Conservation (phyloP, 2,797 vertebrate species). For the Mus minutoides region DNA sequence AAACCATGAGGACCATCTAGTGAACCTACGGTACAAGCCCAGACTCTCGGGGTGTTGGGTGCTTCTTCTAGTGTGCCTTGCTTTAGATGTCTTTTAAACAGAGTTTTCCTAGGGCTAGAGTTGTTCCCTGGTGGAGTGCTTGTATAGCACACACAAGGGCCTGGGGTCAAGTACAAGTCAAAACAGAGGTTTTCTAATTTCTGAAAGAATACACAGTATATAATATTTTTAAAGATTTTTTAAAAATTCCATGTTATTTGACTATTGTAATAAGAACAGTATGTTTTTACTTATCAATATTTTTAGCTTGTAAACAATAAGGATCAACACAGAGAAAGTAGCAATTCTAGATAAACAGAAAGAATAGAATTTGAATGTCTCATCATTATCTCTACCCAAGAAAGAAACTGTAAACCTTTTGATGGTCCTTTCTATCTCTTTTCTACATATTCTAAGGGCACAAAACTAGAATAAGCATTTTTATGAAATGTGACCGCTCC, state of each 20-base stretch:
- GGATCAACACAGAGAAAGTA: background rate
- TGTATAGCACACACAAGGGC: background rate
- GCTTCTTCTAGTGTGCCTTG: background rate
- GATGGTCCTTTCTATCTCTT: background rate
- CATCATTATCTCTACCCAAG: constrained; percentile 38
- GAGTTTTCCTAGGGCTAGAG: background rate
- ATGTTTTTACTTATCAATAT: background rate
- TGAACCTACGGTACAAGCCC: constrained; percentile 92
- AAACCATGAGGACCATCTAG: constrained; percentile 96
- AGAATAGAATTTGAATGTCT: constrained; percentile 50
- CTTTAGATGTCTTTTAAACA: background rate
- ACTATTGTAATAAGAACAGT: background rate
- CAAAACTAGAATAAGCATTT: background rate
- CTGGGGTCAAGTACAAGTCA: background rate
- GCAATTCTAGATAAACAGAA: constrained; percentile 38
- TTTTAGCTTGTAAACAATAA: constrained; percentile 1
- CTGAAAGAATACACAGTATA: constrained; percentile 5
- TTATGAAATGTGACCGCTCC: background rate
- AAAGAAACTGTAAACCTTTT: background rate
- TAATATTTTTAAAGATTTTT: background rate
- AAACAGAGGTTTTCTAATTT: constrained; percentile 25
- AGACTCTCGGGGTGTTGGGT: background rate
- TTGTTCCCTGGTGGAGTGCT: background rate
- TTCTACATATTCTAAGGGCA: background rate
- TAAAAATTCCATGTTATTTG: background rate